These are phyloP conservation scores for Origma solitaria DNA, from an alignment of 2,113 vertebrate genomes.

Conservation along the genomic window DNA sequence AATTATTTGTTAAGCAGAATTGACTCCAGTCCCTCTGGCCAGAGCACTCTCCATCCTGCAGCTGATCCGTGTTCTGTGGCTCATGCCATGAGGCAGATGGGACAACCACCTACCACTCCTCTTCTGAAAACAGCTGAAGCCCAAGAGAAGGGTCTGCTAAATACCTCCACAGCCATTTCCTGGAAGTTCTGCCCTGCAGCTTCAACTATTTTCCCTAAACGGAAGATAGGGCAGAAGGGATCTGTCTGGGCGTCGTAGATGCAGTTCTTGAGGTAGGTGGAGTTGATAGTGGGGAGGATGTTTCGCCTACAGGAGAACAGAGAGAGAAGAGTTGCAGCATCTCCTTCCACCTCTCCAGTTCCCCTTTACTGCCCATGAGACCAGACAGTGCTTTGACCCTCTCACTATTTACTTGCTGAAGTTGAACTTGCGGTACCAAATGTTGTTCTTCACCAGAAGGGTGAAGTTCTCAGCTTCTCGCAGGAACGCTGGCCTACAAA, in stretches of 20 bases:
- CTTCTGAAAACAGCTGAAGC: not conserved
- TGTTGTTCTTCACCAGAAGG: slow-evolving; percentile 88
- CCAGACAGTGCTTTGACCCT: not conserved
- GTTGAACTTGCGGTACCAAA: slow-evolving; percentile 88
- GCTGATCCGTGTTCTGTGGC: not conserved
- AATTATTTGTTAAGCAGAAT: not conserved
- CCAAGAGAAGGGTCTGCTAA: not conserved
- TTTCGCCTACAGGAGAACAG: slow-evolving; percentile 74
- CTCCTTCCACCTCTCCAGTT: not conserved
- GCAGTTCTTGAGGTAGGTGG: slow-evolving; percentile 79
- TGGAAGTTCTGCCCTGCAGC: slow-evolving; percentile 81
- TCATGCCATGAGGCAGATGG: not conserved
- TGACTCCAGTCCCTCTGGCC: not conserved
- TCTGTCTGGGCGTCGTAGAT: slow-evolving; percentile 73
- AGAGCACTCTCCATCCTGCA: not conserved
- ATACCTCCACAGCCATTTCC: slow-evolving; percentile 83
- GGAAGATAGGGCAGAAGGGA: slow-evolving; percentile 87
- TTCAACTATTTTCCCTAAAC: slow-evolving; percentile 74
- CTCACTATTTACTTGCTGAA: slow-evolving; percentile 78
- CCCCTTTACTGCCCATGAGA: not conserved
- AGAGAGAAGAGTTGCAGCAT: not conserved
- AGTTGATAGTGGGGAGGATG: slow-evolving; percentile 75
- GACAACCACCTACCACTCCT: not conserved
- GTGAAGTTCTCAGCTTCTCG: slow-evolving; percentile 87
- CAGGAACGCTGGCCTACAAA: slow-evolving; percentile 78